Conservation (phyloP, 1,140 invertebrate genomes). For the Procambarus clarkii region DNA sequence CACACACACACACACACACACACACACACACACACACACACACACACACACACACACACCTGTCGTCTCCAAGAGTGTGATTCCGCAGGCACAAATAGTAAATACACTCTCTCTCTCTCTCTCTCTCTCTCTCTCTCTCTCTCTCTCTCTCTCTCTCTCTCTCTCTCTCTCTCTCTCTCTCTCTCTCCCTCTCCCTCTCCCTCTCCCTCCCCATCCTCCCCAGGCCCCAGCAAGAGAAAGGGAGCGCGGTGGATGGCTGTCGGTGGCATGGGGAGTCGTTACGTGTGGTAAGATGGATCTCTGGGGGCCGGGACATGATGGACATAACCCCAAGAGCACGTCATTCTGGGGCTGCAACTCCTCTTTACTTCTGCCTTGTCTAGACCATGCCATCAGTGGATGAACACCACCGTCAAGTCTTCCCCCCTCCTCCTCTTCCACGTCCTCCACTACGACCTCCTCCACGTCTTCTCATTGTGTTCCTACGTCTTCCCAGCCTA, state of each 20-base stretch:
- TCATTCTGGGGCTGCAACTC: constrained; percentile 36
- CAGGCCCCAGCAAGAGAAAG: too few relatives aligned
- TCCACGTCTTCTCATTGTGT: neutral
- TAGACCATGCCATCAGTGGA: constrained; percentile 18
- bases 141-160: neutral
- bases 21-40: too few relatives aligned
- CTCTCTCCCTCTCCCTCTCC: neutral
- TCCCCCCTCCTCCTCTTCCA: too few relatives aligned
- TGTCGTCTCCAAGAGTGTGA: too few relatives aligned
- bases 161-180: neutral
- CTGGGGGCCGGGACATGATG: constrained; percentile 15
- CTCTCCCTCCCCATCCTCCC: neutral
- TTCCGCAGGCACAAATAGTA: too few relatives aligned
- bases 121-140: too few relatives aligned
- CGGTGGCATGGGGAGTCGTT: neutral
- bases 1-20: too few relatives aligned
- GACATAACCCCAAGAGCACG: constrained; percentile 32
- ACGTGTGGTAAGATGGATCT: neutral
- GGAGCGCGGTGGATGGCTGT: neutral
- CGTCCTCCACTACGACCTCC: neutral
- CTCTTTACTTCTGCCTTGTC: constrained; percentile 30
- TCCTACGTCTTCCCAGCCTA: neutral
- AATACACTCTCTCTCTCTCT: too few relatives aligned
- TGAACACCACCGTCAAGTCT: neutral
- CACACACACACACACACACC: too few relatives aligned